phyloP scores from a whole-genome alignment of 2,113 vertebrate genomes.

The Mustelus asterias region DNA sequence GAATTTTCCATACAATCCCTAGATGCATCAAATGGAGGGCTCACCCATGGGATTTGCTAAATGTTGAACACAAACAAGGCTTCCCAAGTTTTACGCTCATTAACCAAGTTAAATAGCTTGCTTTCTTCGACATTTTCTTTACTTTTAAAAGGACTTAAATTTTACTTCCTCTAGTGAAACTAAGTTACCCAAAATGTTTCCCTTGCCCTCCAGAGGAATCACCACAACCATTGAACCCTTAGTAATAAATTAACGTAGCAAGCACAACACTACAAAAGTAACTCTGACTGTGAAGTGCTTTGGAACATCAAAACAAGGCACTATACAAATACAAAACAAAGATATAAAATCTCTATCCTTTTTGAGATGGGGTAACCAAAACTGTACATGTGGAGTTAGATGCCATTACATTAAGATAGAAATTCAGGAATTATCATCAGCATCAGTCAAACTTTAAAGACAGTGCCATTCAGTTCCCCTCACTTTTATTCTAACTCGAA shows the following conservation, averaged over 20 bases:
- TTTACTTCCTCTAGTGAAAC: neutral
- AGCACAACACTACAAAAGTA: neutral
- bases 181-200: neutral
- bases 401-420: neutral
- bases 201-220: neutral
- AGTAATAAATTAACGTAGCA: neutral
- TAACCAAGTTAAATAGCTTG: neutral
- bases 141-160: neutral
- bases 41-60: neutral
- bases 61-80: too few species aligned
- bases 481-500: neutral
- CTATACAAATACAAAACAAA: neutral
- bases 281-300: neutral
- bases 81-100: neutral
- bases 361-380: neutral
- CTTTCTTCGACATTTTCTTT: neutral
- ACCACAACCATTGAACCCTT: neutral
- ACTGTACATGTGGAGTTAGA: neutral
- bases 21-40: neutral
- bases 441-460: neutral
- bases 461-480: neutral
- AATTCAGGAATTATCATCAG: neutral
- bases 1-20: too few species aligned
- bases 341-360: neutral
- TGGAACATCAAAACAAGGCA: neutral